Evolutionary conservation across 2,113 vertebrate species (phyloP).

Genomic region (Amphilophus citrinellus): DNA sequence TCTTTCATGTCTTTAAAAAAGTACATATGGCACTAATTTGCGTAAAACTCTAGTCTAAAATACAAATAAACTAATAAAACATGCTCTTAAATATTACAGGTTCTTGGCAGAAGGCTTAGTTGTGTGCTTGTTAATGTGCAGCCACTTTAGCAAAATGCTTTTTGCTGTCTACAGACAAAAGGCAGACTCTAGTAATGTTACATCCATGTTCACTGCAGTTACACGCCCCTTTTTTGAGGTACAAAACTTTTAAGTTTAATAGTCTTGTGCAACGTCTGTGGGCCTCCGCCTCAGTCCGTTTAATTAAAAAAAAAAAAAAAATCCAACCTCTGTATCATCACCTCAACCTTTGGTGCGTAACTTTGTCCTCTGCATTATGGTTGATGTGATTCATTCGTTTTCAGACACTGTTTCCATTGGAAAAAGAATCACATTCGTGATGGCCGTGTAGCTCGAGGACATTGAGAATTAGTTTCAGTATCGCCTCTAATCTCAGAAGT

Average conservation of each 20-base stretch:
- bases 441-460: constrained; percentile 39
- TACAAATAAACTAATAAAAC: constrained; percentile 51
- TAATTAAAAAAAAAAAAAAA: accelerated
- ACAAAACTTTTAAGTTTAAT: constrained; percentile 33
- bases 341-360: constrained; percentile 31
- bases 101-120: constrained; percentile 75
- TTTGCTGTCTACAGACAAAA: constrained; percentile 45
- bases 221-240: constrained; percentile 43
- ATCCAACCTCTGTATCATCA: not conserved
- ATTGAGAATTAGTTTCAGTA: constrained; percentile 24
- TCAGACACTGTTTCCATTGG: constrained; percentile 34
- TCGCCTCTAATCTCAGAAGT: constrained; percentile 64
- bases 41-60: constrained; percentile 42
- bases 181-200: constrained; percentile 47
- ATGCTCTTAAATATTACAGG: constrained; percentile 52
- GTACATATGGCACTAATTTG: constrained; percentile 57
- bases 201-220: constrained; percentile 47
- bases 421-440: constrained; percentile 51
- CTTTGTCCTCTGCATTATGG: constrained; percentile 44
- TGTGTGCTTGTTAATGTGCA: constrained; percentile 80
- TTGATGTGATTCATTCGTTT: constrained; percentile 29
- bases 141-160: constrained; percentile 63
- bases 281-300: constrained; percentile 15
- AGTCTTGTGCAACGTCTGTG: not conserved
- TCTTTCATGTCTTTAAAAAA: constrained; percentile 27